Evolutionary conservation across 2,113 vertebrate genomes (phyloP).

Genomic region (Buteo buteo): DNA sequence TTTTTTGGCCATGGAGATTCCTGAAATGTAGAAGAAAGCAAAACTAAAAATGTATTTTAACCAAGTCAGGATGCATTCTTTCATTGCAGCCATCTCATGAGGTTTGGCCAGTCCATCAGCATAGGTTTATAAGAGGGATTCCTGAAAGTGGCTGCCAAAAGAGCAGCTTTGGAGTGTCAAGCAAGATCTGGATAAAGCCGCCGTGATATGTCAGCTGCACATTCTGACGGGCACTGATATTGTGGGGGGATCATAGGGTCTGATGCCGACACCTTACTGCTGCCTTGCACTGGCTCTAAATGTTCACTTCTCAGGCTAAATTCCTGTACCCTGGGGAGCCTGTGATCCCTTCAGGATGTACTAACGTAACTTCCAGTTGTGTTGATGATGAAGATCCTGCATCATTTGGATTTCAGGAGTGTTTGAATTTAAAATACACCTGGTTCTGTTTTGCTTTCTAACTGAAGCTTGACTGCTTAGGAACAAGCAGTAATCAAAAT

Average conservation of each 20-base stretch:
- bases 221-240: background rate
- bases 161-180: background rate
- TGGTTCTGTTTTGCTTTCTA: constrained; percentile 47
- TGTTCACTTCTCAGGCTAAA: background rate
- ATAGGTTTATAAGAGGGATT: background rate
- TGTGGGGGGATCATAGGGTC: background rate
- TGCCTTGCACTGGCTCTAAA: background rate
- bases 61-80: background rate
- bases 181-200: background rate
- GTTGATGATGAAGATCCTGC: background rate
- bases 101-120: background rate
- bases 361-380: background rate
- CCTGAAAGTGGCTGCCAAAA: background rate
- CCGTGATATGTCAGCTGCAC: background rate
- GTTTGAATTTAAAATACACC: background rate
- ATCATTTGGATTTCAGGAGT: background rate
- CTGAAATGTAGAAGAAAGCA: background rate
- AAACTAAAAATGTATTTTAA: background rate
- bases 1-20: background rate
- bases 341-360: background rate
- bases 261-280: background rate
- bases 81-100: background rate
- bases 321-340: background rate
- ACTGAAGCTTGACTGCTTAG: constrained; percentile 3
- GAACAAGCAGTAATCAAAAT: constrained; percentile 13